phyloP scores from a whole-genome alignment of 1,140 invertebrate genomes.

The Zaprionus kolodkinae region DNA sequence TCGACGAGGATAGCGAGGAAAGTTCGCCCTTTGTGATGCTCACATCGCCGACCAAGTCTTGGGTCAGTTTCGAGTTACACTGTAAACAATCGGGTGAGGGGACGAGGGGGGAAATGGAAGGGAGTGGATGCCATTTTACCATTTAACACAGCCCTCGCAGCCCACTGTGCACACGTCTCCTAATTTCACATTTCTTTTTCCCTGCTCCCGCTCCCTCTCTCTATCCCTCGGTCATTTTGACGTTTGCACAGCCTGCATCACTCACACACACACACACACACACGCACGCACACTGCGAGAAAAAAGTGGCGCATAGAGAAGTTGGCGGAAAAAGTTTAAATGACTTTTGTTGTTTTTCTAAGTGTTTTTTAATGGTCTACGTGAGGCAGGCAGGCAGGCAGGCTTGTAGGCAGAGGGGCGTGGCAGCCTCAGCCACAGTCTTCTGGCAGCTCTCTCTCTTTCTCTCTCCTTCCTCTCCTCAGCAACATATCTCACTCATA shows the following conservation, averaged over 20 bases:
- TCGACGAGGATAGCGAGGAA: slow-evolving; percentile 84
- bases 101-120: not conserved
- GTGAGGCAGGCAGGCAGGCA: slow-evolving; percentile 44
- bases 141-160: slow-evolving; percentile 15
- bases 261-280: slow-evolving; percentile 33
- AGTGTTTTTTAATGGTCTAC: slow-evolving; percentile 83
- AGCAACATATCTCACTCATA: not conserved
- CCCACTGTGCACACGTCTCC: slow-evolving; percentile 63
- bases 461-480: not conserved
- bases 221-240: slow-evolving; percentile 35
- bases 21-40: slow-evolving; percentile 84
- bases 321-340: slow-evolving; percentile 79
- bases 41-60: slow-evolving; percentile 80
- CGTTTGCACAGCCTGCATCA: slow-evolving; percentile 26
- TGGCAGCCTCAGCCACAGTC: not conserved
- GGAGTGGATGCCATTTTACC: slow-evolving; percentile 17
- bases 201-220: not conserved
- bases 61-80: slow-evolving; percentile 70
- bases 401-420: not conserved
- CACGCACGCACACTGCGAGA: slow-evolving; percentile 28
- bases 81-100: slow-evolving; percentile 57
- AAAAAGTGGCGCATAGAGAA: slow-evolving; percentile 42
- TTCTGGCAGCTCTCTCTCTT: too few relatives aligned
- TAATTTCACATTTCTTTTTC: slow-evolving; percentile 78
- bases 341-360: slow-evolving; percentile 83